Conservation (phyloP, 2,113 vertebrate species). For the Lethenteron camtschaticum region DNA sequence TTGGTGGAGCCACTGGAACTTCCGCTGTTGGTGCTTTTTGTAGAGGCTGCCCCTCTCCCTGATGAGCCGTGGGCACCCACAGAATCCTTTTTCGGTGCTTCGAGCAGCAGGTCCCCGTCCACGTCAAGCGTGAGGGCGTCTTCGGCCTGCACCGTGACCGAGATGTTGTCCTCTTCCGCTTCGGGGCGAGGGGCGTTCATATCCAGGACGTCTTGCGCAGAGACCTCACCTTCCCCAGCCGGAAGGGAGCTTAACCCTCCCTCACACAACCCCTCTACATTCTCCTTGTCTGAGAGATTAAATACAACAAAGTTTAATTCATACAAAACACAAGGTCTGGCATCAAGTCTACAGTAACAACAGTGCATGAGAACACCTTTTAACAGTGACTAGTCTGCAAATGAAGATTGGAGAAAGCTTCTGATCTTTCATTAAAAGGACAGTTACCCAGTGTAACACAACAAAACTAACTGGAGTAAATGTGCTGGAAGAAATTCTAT, state of each 20-base stretch:
- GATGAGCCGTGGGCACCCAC: constrained; percentile 85
- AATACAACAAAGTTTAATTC: not conserved
- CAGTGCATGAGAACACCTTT: too few species aligned
- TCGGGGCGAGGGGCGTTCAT: constrained; percentile 19
- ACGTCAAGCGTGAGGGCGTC: constrained; percentile 99
- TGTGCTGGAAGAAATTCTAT: too few species aligned
- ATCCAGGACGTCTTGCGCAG: constrained; percentile 2
- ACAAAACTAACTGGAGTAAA: too few species aligned
- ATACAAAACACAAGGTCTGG: too few species aligned
- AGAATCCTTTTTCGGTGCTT: constrained; percentile 99
- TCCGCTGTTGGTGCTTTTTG: too few species aligned
- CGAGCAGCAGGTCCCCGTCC: constrained; percentile 99
- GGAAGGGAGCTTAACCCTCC: constrained; percentile 1
- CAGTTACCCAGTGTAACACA: too few species aligned
- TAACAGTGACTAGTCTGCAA: too few species aligned
- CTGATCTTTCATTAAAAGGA: too few species aligned
- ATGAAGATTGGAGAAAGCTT: too few species aligned
- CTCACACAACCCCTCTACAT: not conserved
- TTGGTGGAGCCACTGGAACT: not conserved
- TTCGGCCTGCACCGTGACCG: constrained; percentile 97
- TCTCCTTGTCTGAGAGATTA: constrained; percentile 3
- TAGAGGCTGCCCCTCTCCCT: not conserved
- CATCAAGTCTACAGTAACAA: too few species aligned
- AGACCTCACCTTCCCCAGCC: not conserved
- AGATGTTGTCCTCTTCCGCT: constrained; percentile 94